These are phyloP conservation scores for Drosophila equinoxialis DNA, from an alignment of 1,140 invertebrate species.

Conservation along the genomic window DNA sequence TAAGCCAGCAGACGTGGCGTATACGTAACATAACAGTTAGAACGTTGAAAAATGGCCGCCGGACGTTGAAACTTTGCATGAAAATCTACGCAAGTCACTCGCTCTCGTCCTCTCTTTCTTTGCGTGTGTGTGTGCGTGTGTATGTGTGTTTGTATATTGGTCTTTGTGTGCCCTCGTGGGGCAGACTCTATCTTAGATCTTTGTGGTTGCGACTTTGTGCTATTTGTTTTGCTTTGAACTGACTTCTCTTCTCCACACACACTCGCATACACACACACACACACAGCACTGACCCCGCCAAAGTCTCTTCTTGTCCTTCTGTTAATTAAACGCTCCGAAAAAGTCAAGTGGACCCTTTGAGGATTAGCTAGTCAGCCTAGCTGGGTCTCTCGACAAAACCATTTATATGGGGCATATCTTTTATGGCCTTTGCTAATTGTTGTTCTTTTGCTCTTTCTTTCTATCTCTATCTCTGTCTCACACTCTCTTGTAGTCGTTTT, in stretches of 20 bases:
- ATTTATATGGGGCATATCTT: slow-evolving; percentile 59
- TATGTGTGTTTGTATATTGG: slow-evolving; percentile 19
- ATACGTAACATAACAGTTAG: slow-evolving; percentile 68
- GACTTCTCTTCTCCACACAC: slow-evolving; percentile 32
- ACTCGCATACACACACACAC: neutral
- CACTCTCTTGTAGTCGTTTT: neutral
- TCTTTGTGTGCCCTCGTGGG: slow-evolving; percentile 6
- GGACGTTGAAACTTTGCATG: slow-evolving; percentile 65
- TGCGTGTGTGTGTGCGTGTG: slow-evolving; percentile 27
- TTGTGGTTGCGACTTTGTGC: slow-evolving; percentile 65
- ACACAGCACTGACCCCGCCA: too few relatives aligned
- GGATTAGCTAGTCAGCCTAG: slow-evolving; percentile 43
- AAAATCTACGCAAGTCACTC: slow-evolving; percentile 31
- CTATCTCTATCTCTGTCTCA: neutral
- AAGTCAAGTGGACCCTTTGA: slow-evolving; percentile 66
- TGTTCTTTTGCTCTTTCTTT: slow-evolving; percentile 34
- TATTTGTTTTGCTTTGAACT: slow-evolving; percentile 75
- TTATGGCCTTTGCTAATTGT: slow-evolving; percentile 72
- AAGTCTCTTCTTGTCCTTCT: slow-evolving; percentile 8
- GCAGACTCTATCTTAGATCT: slow-evolving; percentile 57
- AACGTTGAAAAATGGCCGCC: slow-evolving; percentile 70
- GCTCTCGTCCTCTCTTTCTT: neutral
- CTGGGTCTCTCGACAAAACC: slow-evolving; percentile 44
- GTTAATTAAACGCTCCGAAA: slow-evolving; percentile 70
- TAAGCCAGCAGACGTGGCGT: slow-evolving; percentile 65